phyloP scores from a whole-genome alignment of 2,113 vertebrate species.

The Delphinus delphis region DNA sequence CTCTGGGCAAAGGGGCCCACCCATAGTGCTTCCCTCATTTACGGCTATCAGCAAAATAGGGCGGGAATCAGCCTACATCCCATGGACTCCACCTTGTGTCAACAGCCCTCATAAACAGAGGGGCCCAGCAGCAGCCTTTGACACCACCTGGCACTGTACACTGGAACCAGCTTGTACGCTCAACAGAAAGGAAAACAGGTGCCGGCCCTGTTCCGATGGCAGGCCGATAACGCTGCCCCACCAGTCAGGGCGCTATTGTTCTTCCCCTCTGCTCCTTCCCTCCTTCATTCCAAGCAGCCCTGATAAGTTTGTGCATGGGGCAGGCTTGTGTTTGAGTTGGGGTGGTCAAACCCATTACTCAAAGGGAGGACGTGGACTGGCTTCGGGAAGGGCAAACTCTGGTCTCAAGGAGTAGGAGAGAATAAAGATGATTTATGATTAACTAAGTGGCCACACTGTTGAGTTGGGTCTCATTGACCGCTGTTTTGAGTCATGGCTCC shows the following conservation, averaged over 20 bases:
- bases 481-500: slow-evolving; percentile 18
- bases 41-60: slow-evolving; percentile 79
- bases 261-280: slow-evolving; percentile 70
- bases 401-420: slow-evolving; percentile 74
- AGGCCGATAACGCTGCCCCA: slow-evolving; percentile 79
- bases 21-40: slow-evolving; percentile 74
- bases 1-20: slow-evolving; percentile 68
- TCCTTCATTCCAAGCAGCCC: slow-evolving; percentile 66
- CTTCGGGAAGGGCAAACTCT: slow-evolving; percentile 81
- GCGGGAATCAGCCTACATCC: slow-evolving; percentile 78
- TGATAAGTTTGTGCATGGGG: slow-evolving; percentile 81
- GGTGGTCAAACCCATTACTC: slow-evolving; percentile 84
- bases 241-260: slow-evolving; percentile 81
- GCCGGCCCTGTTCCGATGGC: slow-evolving; percentile 79
- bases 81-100: slow-evolving; percentile 90
- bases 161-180: slow-evolving; percentile 74
- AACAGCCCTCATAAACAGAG: slow-evolving; percentile 90
- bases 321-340: slow-evolving; percentile 82
- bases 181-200: slow-evolving; percentile 81
- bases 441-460: slow-evolving; percentile 66
- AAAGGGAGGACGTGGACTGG: slow-evolving; percentile 75
- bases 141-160: slow-evolving; percentile 91
- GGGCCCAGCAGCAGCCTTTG: slow-evolving; percentile 79
- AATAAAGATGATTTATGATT: slow-evolving; percentile 80
- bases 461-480: background rate